A percentile compares a stretch with the other conserved stretches of the same genome.
phyloP scores from a whole-genome alignment of 2,888 invertebrate species.

The Polymixis flavicincta region DNA sequence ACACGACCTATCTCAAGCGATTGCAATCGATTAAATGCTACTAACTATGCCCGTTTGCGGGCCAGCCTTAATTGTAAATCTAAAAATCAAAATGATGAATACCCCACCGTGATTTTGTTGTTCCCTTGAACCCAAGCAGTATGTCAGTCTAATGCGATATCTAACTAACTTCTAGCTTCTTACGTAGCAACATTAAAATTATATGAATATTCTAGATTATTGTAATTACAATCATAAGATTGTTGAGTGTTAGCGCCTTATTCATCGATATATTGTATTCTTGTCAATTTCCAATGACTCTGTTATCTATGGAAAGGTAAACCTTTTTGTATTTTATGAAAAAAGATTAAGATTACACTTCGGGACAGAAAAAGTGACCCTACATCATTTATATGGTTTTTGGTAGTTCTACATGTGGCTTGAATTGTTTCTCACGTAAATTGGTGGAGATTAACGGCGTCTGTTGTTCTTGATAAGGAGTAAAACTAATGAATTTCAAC shows the following conservation, averaged over 20 bases:
- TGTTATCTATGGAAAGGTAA: constrained; percentile 13
- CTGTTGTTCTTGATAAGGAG: neutral
- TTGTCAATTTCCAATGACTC: constrained; percentile 48
- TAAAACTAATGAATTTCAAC: neutral
- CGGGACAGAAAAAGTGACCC: constrained; percentile 38
- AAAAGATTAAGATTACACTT: constrained; percentile 35
- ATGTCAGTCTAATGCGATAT: constrained; percentile 25
- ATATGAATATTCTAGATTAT: constrained; percentile 50
- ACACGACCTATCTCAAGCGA: no score
- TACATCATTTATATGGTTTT: constrained; percentile 3
- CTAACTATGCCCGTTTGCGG: no score
- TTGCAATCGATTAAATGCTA: no score
- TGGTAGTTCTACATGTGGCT: constrained; percentile 24
- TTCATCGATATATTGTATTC: constrained; percentile 41
- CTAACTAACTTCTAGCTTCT: neutral
- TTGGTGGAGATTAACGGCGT: neutral
- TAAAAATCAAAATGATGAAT: neutral
- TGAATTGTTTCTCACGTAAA: constrained; percentile 3
- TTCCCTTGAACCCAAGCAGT: neutral
- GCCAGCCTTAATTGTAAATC: neutral
- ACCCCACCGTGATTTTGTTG: neutral
- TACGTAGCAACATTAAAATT: constrained; percentile 49
- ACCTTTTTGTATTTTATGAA: constrained; percentile 13
- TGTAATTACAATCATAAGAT: constrained; percentile 45
- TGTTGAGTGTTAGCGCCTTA: constrained; percentile 57